Evolutionary conservation across 2,888 invertebrate genomes (phyloP), one percentile per base, ranked within the genome.

Genomic region (Leptinotarsa haldemani): DNA sequence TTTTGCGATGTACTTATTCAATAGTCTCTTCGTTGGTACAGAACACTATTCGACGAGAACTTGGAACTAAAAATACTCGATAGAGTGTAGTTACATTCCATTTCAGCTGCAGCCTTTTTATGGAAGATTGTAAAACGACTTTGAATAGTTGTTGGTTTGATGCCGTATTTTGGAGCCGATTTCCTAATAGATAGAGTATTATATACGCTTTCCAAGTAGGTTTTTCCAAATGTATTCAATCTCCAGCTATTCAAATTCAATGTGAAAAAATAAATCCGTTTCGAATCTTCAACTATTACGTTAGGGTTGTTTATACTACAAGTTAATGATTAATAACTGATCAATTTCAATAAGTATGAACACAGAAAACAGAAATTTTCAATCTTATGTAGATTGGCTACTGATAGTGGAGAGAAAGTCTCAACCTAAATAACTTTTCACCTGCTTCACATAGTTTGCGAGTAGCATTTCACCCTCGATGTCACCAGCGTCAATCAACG

Each of bases 131-230:
- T 56, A 52, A 74, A 52, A 30, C 74, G 71, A 73, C 72, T 75
- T 77, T 77, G 30, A 40, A 79, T 66, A 30, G 74, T 79, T 71
- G 74, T 53, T 30, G 77, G 66, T 71, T 79, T 79, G 48, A 46
- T 9, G 65, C 20, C 48, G 20, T 65, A 40, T 65, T 48, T 20
- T 52, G 69, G 58, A 65, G 76, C 78, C 3, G 77, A 69, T 76
- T 75, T 77, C 48, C 79, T 71, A 65, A 74, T 69, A 61, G 77
- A n/a, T 68, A 77, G 46, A 65, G 58, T 75, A 46, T n/a, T n/a
- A n/a, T n/a, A n/a, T n/a, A n/a, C n/a, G n/a, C n/a, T n/a, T n/a
- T n/a, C n/a, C n/a, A n/a, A n/a, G n/a, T n/a, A n/a, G n/a, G n/a
- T n/a, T n/a, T n/a, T n/a, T n/a, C n/a, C n/a, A n/a, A n/a, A n/a